Conservation (phyloP, 2,797 vertebrate genomes). For the Mormyrus hasselquistii region DNA sequence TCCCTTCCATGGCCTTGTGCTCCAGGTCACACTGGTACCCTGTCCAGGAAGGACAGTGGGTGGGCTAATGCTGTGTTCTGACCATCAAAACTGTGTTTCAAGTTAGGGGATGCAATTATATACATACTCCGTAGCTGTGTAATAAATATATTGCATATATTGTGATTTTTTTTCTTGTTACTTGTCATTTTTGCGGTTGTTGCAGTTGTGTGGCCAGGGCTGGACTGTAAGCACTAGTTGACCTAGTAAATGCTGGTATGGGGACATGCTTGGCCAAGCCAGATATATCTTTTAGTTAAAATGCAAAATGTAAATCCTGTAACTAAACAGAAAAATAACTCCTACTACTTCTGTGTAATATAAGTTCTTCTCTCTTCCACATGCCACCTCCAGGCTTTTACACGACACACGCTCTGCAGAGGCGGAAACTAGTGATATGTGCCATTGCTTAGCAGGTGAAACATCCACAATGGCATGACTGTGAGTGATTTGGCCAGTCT, state of each 20-base stretch:
- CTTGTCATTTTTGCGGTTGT: background rate
- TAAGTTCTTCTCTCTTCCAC: background rate
- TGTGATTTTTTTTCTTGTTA: background rate
- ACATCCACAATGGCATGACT: background rate
- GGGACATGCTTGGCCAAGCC: background rate
- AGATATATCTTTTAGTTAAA: background rate
- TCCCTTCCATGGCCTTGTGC: background rate
- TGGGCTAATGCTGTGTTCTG: background rate
- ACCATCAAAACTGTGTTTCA: background rate
- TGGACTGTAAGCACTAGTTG: background rate
- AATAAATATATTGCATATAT: background rate
- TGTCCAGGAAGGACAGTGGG: background rate
- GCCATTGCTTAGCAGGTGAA: background rate
- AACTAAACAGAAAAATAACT: background rate
- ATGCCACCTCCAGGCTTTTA: background rate
- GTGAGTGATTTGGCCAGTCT: background rate
- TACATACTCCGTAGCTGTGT: background rate
- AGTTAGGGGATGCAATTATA: background rate
- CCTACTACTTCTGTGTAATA: background rate
- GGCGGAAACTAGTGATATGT: background rate
- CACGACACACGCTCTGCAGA: background rate
- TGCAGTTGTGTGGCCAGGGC: background rate
- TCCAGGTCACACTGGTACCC: background rate
- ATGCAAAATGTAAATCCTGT: background rate
- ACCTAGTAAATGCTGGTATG: background rate